Base-by-base conservation (phyloP, 2,113 vertebrate genomes). In the Cygnus atratus region DNA sequence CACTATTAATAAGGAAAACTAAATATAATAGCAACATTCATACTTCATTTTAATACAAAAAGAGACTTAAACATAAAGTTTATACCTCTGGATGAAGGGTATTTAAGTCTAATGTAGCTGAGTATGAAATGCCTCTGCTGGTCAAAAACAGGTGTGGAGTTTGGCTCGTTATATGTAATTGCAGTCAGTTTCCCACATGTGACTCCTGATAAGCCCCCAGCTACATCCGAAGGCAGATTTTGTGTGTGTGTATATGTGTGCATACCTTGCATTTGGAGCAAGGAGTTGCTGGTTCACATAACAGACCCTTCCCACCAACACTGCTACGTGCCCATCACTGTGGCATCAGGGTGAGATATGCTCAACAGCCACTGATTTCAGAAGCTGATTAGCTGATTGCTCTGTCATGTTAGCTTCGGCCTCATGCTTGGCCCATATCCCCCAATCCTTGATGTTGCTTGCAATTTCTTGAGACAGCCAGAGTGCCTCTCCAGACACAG, bases 351-450 rank as follows among this genome's bases (percentile, higher is more conserved):
- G 81, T 71, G 89, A 43, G 78, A 31, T 35, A 62, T 41, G 46
- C 74, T 73, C 63, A 43, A 87, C 25, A 85, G 90, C 28, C 67
- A 58, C 89, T 90, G 81, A 85, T 95, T 93, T 74, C 81, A 85
- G 77, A 92, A 91, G 81, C 77, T 93, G 77, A 87, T 93, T 92
- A 79, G 67, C 71, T 91, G 82, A 89, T 89, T 89, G 85, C 28
- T 85, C 58, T 75, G 26, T 61, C 66, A 12, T 35, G 66, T 85
- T 1, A 0, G 58, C 54, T 93, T 76, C 95, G 78, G 87, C 78
- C 85, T 90, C 44, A 7, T 0, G 0, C 82, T 85, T 41, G 1
- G 26, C 71, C 71, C 75, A 76, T 57, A 93, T 57, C 44, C 63
- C 67, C 50, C 3, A 1, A 48, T 39, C 58, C 62, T 35, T 54